Percentiles rank a stretch among this genome's conserved stretches.
These are phyloP conservation scores for Otolemur crassicaudatus DNA, from an alignment of 2,797 vertebrate species.

Conservation along the genomic window DNA sequence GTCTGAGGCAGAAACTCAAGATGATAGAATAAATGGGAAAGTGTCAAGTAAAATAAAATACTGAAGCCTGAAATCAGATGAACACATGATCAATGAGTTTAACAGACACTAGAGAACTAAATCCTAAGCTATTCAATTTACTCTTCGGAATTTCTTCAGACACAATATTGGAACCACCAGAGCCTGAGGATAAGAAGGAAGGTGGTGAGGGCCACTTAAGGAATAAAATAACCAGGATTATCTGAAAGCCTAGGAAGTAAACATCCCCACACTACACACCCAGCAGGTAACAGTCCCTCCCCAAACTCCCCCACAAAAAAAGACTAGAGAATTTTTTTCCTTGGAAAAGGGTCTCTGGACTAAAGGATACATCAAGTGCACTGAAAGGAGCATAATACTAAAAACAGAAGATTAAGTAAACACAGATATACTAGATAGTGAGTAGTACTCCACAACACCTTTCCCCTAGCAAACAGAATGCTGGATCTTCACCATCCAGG, in stretches of 20 bases:
- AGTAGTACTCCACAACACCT: not conserved
- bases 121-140: not conserved
- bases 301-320: not conserved
- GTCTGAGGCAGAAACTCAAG: not conserved
- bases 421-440: not conserved
- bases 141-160: not conserved
- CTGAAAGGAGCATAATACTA: not conserved
- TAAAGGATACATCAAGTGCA: not conserved
- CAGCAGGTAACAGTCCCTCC: not conserved
- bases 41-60: not conserved
- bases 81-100: not conserved
- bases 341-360: not conserved
- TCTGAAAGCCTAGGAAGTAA: not conserved
- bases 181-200: not conserved
- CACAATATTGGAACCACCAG: not conserved
- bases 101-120: not conserved
- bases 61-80: not conserved
- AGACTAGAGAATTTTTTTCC: not conserved
- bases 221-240: not conserved
- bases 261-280: not conserved
- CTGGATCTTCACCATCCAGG: not conserved
- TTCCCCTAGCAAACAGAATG: not conserved
- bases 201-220: not conserved
- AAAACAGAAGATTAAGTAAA: constrained; percentile 2
- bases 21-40: not conserved